Conservation (phyloP, 2,113 vertebrate species). For the Nesogale talazaci region DNA sequence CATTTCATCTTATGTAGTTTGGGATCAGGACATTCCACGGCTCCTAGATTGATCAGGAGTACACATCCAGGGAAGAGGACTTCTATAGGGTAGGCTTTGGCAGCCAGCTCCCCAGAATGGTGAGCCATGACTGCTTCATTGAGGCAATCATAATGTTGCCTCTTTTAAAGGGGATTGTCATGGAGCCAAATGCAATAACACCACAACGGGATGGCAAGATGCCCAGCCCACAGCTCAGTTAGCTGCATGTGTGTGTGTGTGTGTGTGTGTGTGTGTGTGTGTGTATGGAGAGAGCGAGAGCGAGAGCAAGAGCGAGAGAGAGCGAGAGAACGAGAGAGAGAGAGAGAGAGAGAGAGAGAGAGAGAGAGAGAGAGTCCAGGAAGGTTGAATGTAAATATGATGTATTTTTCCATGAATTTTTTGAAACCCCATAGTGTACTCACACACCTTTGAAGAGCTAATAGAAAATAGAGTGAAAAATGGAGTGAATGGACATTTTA, state of each 20-base stretch:
- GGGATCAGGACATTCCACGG: neutral
- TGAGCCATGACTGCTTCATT: neutral
- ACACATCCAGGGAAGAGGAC: neutral
- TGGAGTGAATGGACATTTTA: too few relatives aligned
- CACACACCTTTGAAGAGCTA: too few relatives aligned
- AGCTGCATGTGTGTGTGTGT: neutral
- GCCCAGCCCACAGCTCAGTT: constrained; percentile 17
- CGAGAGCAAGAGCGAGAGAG: too few relatives aligned
- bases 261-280: too few relatives aligned
- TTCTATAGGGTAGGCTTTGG: neutral
- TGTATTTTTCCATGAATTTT: too few relatives aligned
- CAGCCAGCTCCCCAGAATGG: neutral
- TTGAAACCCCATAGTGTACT: too few relatives aligned
- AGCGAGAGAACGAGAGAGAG: too few relatives aligned
- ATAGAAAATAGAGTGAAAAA: too few relatives aligned
- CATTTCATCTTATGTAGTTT: neutral
- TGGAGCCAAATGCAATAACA: neutral
- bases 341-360: too few relatives aligned
- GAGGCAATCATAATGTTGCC: constrained; percentile 22
- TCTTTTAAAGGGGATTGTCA: constrained; percentile 27
- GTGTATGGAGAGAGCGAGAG: too few relatives aligned
- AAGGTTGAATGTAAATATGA: too few relatives aligned
- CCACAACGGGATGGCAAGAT: neutral
- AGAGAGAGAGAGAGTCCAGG: too few relatives aligned
- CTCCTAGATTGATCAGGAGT: accelerated